These are phyloP conservation scores for Lepas anatifera DNA, from an alignment of 2,888 invertebrate genomes.

Conservation along the genomic window DNA sequence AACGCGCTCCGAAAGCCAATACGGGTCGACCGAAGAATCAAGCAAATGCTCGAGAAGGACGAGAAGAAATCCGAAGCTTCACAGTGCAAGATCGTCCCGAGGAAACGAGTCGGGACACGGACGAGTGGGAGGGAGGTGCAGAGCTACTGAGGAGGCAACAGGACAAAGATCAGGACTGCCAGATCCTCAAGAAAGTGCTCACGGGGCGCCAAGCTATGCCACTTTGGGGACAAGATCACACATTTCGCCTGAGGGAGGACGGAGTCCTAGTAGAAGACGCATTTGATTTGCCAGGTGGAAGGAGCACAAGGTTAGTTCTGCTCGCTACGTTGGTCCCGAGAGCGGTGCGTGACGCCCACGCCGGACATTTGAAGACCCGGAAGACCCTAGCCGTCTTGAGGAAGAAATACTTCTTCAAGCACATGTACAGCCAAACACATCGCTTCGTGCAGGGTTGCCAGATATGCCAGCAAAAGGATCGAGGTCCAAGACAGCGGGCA, in stretches of 20 bases:
- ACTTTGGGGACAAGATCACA: background rate
- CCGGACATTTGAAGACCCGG: background rate
- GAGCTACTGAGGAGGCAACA: background rate
- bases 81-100: background rate
- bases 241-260: background rate
- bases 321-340: background rate
- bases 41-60: background rate
- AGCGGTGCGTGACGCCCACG: background rate
- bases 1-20: background rate
- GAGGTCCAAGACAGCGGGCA: background rate
- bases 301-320: background rate
- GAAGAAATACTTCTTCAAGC: background rate
- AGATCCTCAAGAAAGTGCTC: background rate
- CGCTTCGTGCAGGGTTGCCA: background rate
- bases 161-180: background rate
- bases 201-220: accelerated
- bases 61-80: background rate
- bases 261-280: background rate
- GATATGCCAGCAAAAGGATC: background rate
- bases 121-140: background rate
- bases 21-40: background rate
- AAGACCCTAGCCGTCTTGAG: background rate
- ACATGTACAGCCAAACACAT: background rate
- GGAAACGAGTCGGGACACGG: too few relatives aligned
- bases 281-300: background rate